Evolutionary conservation across 37 sponge, comb jelly and placozoan genomes (phyloP).

Genomic region (Bolinopsis microptera): DNA sequence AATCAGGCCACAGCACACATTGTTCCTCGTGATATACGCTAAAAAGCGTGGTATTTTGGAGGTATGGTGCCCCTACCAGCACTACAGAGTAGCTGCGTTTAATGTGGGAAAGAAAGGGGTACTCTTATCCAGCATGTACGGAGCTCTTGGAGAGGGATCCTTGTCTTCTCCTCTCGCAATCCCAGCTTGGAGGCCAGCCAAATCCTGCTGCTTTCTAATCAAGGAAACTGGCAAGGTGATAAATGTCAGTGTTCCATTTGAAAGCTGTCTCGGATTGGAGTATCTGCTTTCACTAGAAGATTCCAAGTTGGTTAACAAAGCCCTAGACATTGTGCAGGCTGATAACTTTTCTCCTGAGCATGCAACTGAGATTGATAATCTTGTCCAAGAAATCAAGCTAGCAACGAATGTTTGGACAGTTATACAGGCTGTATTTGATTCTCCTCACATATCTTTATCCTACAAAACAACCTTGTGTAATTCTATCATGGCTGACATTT

Average conservation of each 20-base stretch:
- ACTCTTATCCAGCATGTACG: background rate
- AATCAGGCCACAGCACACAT: background rate
- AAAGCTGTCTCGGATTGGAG: conserved; percentile 19
- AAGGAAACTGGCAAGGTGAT: conserved; percentile 4
- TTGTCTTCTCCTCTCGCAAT: background rate
- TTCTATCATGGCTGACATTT: background rate
- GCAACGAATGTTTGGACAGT: background rate
- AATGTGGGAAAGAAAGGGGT: conserved; percentile 35
- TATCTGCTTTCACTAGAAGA: conserved; percentile 31
- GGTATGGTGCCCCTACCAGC: conserved; percentile 64
- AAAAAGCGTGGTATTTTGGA: conserved; percentile 25
- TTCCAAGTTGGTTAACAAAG: background rate
- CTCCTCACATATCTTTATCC: background rate
- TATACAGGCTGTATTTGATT: background rate
- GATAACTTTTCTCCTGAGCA: background rate
- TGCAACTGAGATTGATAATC: background rate
- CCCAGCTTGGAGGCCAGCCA: conserved; percentile 32
- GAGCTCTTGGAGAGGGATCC: conserved; percentile 55
- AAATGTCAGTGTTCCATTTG: conserved; percentile 37
- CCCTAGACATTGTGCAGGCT: background rate
- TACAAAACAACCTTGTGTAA: background rate
- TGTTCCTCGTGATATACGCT: conserved; percentile 12
- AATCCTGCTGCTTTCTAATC: background rate
- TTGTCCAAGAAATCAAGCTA: background rate
- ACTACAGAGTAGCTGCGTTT: conserved; percentile 27